Evolutionary conservation across 2,113 vertebrate genomes (phyloP), one percentile per base, ranked within the genome.

Genomic region (Xiphias gladius): DNA sequence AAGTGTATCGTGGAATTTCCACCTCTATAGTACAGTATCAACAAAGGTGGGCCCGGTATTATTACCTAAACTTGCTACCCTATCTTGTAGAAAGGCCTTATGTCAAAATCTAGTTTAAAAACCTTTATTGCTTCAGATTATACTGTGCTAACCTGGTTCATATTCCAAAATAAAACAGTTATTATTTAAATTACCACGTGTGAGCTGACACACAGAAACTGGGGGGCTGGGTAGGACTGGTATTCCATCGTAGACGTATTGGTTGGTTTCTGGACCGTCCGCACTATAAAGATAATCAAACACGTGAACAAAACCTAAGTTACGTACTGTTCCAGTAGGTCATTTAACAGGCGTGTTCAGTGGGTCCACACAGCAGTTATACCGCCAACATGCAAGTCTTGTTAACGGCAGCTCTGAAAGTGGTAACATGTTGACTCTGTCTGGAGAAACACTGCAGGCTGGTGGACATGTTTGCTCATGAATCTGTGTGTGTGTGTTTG

Each of bases 401-500:
- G 43, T 37, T 20, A 20, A 16, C 1, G 1, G n/a, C 8, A 6
- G n/a, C 28, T 26, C 65, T 39, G 1, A 39, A 22, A 65, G 70
- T 55, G 3, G 13, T 24, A 71, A 35, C 73, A 48, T 59, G 73
- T 76, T 65, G 0, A 48, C 1, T 19, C n/a, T 43, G 9, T 39
- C 19, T 22, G 4, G 13, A 20, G 72, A 62, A 48, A 57, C 43
- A 14, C 20, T 43, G 58, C 26, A 37, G 52, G 80, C 30, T 67
- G 41, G 3, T 52, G 20, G 35, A 67, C 82, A 43, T 84, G 82
- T 67, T 67, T 12, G 54, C 7, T 26, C 62, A 43, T 26, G 81
- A 22, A 14, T 50, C 0, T 48, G 26, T 46, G 43, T 61, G 63
- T 54, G 24, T 55, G 62, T 43, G 28, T 68, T 7, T 61, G n/a